Evolutionary conservation across 1,140 invertebrate genomes (phyloP), one percentile per base, ranked within the genome.

Genomic region (Ruditapes philippinarum): DNA sequence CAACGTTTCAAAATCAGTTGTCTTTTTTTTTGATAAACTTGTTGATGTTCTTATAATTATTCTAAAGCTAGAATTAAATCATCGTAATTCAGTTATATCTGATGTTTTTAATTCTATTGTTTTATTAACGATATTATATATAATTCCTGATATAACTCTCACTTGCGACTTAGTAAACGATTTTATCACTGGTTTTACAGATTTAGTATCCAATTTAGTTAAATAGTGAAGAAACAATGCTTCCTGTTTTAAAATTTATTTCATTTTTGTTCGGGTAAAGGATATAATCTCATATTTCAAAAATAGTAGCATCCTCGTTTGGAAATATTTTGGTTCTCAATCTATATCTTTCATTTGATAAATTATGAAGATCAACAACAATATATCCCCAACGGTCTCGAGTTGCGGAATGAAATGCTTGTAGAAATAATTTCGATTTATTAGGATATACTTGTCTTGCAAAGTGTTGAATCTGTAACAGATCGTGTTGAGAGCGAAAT

Each of bases 291-390:
- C 4, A 60, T 60, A 60, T n/a, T n/a, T n/a, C n/a, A n/a, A n/a
- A n/a, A n/a, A 60, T 60, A 60, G n/a, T 60, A 60, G 54, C n/a
- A 60, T 60, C 54, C 19, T 60, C 54, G 25, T 60, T 60, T 60
- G 54, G 54, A 60, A 60, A 60, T 60, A 60, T 60, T 5, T 28
- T 7, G 5, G 54, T 60, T n/a, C 54, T 22, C n/a, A 60, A 60
- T 9, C 54, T 5, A 19, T 60, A 60, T 19, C n/a, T 7, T 11
- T 60, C 19, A 19, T 60, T 19, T 4, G 54, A 60, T 60, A 60
- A 60, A 28, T 60, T 60, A 19, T 60, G 54, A 9, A 60, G 19
- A 28, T 60, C 54, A 9, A 60, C 25, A 60, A 60, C 7, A n/a
- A 60, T 7, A 22, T 60, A 60, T 60, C 54, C 54, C 4, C n/a